These are phyloP conservation scores for Cyrtonyx montezumae DNA, from an alignment of 2,113 vertebrate genomes.

Conservation along the genomic window DNA sequence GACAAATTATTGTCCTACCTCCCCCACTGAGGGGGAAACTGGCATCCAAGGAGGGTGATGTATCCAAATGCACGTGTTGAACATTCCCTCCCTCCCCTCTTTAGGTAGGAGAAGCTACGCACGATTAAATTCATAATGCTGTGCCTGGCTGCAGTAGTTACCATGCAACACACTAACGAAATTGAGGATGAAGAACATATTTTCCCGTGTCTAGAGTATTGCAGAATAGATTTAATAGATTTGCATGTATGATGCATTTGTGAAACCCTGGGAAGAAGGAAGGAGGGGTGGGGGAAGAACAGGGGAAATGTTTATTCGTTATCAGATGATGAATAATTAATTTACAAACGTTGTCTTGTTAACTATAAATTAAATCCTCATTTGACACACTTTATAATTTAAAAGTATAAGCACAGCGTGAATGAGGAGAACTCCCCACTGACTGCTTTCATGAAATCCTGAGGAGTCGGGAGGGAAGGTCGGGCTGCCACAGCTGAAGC, in stretches of 20 bases:
- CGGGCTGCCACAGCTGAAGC: background rate
- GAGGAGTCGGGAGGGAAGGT: background rate
- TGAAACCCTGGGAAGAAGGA: slow-evolving; percentile 8
- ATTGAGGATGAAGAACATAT: slow-evolving; percentile 2
- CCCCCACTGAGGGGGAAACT: background rate
- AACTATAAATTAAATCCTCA: slow-evolving; percentile 69
- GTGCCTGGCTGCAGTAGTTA: slow-evolving; percentile 48
- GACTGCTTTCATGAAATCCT: slow-evolving; percentile 24
- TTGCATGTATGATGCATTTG: background rate
- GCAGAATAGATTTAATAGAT: slow-evolving; percentile 49
- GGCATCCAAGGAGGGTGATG: background rate
- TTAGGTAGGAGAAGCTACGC: background rate
- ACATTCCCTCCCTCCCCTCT: background rate
- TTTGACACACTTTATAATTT: slow-evolving; percentile 65
- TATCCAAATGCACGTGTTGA: background rate
- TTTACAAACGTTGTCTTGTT: slow-evolving; percentile 63
- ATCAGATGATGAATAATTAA: slow-evolving; percentile 70
- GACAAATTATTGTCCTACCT: slow-evolving; percentile 25
- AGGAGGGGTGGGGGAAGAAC: background rate
- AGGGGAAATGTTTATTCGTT: slow-evolving; percentile 38
- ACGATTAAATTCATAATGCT: slow-evolving; percentile 30
- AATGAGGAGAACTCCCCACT: slow-evolving; percentile 33
- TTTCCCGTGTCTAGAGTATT: slow-evolving; percentile 45
- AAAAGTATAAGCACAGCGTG: slow-evolving; percentile 33
- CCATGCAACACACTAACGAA: slow-evolving; percentile 41